These are phyloP conservation scores for Hyperoodon ampullatus DNA, from an alignment of 2,113 vertebrate species.

Conservation along the genomic window DNA sequence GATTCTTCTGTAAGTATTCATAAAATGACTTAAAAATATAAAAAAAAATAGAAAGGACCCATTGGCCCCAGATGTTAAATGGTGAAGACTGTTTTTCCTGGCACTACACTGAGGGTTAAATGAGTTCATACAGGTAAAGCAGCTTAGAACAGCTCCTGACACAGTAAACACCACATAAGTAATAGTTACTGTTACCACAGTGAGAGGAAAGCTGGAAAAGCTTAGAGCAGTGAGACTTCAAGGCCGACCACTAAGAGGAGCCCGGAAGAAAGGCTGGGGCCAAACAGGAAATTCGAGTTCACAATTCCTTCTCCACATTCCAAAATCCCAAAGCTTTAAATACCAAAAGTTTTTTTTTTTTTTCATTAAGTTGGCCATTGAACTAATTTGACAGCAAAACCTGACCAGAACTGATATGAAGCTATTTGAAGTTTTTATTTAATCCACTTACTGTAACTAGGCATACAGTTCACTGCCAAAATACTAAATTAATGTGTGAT, in stretches of 20 bases:
- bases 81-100: not conserved
- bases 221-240: not conserved
- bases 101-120: not conserved
- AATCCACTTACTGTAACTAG: not conserved
- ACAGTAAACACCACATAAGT: not conserved
- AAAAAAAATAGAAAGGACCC: not conserved
- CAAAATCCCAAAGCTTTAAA: not conserved
- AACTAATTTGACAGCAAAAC: constrained; percentile 49
- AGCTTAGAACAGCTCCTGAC: not conserved
- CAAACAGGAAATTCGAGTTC: not conserved
- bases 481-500: not conserved
- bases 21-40: not conserved
- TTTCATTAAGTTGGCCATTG: not conserved
- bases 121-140: not conserved
- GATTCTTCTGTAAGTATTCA: not conserved
- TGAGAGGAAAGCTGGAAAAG: not conserved
- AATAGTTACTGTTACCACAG: not conserved
- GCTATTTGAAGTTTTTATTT: not conserved
- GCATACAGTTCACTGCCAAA: not conserved
- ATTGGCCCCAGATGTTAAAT: not conserved
- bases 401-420: not conserved
- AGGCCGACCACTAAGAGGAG: not conserved
- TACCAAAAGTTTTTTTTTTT: not conserved
- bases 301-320: not conserved
- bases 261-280: not conserved